Evolutionary conservation across 2,113 vertebrate genomes (phyloP).

Genomic region (Scophthalmus maximus): DNA sequence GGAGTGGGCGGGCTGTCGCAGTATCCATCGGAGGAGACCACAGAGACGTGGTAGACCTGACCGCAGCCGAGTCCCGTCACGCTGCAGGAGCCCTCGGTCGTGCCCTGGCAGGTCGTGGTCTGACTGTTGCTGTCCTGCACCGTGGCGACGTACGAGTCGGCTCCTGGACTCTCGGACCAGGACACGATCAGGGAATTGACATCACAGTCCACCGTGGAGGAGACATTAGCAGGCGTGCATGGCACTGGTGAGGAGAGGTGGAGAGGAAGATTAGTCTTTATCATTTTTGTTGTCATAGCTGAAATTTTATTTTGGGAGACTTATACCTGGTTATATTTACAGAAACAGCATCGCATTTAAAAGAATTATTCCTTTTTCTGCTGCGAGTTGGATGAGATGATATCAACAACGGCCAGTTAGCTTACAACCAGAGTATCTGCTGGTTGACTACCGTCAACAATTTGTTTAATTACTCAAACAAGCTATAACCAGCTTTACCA

Average conservation of each 20-base stretch:
- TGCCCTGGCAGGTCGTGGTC: constrained; percentile 74
- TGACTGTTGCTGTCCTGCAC: constrained; percentile 66
- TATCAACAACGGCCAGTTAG: too few relatives aligned
- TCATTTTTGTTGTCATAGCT: too few relatives aligned
- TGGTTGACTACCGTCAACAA: too few relatives aligned
- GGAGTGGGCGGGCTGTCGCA: constrained; percentile 75
- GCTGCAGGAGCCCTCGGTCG: constrained; percentile 63
- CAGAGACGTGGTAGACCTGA: constrained; percentile 73
- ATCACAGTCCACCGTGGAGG: constrained; percentile 64
- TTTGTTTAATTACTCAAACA: too few relatives aligned
- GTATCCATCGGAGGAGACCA: constrained; percentile 78
- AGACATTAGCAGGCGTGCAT: constrained; percentile 71
- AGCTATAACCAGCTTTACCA: too few relatives aligned
- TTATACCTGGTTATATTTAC: too few relatives aligned
- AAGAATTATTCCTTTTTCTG: too few relatives aligned
- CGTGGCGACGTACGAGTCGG: constrained; percentile 75
- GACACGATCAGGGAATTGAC: constrained; percentile 64
- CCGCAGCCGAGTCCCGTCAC: constrained; percentile 78
- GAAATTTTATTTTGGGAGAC: neutral
- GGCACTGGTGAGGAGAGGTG: constrained; percentile 71
- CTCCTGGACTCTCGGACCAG: constrained; percentile 77
- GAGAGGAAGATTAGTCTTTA: neutral
- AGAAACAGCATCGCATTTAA: too few relatives aligned
- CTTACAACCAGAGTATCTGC: too few relatives aligned
- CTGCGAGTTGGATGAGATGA: too few relatives aligned